A percentile compares a stretch with the other conserved stretches of the same genome.
phyloP scores from a whole-genome alignment of 2,113 vertebrate species.

The Probosciger aterrimus region DNA sequence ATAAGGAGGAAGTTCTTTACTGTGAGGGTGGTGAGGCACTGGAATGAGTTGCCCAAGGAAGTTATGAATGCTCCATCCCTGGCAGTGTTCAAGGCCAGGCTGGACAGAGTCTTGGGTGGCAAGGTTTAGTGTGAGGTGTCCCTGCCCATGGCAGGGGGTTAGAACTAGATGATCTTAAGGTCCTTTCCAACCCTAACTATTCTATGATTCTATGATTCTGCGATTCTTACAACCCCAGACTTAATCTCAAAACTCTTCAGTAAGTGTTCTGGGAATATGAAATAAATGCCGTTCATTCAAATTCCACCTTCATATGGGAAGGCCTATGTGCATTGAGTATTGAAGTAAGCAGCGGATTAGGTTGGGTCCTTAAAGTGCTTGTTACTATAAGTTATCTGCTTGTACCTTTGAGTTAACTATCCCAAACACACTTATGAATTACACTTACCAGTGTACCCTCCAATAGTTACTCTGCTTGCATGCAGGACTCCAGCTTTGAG shows the following conservation, averaged over 20 bases:
- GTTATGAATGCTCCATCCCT: too few species aligned
- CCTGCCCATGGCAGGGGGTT: too few species aligned
- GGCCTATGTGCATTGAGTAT: not conserved
- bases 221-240: not conserved
- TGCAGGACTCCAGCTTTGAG: not conserved
- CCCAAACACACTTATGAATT: not conserved
- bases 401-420: not conserved
- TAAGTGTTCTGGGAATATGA: not conserved
- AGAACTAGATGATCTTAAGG: too few species aligned
- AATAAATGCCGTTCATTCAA: not conserved
- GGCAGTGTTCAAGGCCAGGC: too few species aligned
- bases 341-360: not conserved
- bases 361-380: not conserved
- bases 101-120: too few species aligned
- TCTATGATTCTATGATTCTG: too few species aligned
- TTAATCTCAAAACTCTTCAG: not conserved
- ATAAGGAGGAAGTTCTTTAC: too few species aligned
- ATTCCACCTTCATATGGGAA: not conserved
- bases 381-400: not conserved
- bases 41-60: too few species aligned
- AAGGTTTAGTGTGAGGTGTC: too few species aligned
- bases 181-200: too few species aligned
- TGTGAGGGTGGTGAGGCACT: too few species aligned
- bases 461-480: not conserved
- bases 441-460: not conserved